A percentile compares a stretch with the other conserved stretches of the same genome.
phyloP scores from a whole-genome alignment of 2,888 invertebrate genomes.

The Dryococelus australis region DNA sequence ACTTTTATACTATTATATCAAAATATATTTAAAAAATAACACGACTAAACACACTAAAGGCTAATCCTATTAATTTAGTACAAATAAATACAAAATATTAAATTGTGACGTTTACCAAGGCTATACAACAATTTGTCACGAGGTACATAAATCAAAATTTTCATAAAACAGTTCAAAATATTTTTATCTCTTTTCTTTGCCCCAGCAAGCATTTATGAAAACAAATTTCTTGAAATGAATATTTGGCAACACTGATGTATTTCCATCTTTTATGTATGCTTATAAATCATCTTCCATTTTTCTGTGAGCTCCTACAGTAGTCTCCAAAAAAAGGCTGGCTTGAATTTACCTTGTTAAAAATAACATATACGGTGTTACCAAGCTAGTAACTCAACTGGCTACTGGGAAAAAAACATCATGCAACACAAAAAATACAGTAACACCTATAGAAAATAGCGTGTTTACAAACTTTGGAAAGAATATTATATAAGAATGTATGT shows the following conservation, averaged over 20 bases:
- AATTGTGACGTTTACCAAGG: neutral
- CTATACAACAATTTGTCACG: neutral
- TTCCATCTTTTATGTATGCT: too few species aligned
- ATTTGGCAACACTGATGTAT: too few species aligned
- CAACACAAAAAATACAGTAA: neutral
- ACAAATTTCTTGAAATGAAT: too few species aligned
- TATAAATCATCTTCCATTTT: too few species aligned
- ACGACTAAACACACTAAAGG: too few species aligned
- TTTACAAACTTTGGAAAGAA: neutral
- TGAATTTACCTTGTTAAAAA: neutral
- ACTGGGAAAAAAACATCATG: neutral
- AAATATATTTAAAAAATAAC: neutral
- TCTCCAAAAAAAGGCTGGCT: too few species aligned
- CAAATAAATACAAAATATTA: neutral
- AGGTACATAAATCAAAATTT: neutral
- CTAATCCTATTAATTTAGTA: neutral
- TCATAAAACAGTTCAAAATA: neutral
- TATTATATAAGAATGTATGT: neutral
- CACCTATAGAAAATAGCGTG: neutral
- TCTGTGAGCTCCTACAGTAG: too few species aligned
- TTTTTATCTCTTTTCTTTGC: too few species aligned
- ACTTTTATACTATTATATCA: neutral
- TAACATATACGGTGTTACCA: neutral
- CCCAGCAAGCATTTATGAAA: too few species aligned
- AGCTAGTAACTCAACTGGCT: neutral